Evolutionary conservation across 2,888 invertebrate species (phyloP), one percentile per base, ranked within the genome.

Genomic region (Germaria angustata): DNA sequence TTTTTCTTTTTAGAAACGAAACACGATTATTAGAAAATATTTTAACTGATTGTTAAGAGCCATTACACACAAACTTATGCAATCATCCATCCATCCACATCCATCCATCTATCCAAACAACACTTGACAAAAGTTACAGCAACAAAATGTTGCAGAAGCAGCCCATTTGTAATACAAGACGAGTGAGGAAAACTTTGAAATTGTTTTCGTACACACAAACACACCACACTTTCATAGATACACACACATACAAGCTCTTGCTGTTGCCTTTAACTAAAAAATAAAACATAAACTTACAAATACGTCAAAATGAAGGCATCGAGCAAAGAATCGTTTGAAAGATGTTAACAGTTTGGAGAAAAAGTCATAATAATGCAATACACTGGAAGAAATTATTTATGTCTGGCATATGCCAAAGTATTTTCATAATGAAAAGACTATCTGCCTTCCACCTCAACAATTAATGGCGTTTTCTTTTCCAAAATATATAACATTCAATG

Each of bases 1-100:
- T 49, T 36, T 24, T 39, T 41, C 32, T 41, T 22, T 57, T 66
- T 69, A 3, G 20, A 69, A 69, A 80, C 36, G 61, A 53, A 82
- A 75, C 75, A 82, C 79, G 82, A 76, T 79, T 82, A 82, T 82
- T 82, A 82, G 82, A 82, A 79, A 79, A 82, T 82, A 79, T 71
- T 79, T 79, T 79, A 82, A 82, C 79, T 82, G 82, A 79, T 82
- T 82, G 82, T 79, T 82, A 79, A 79, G 53, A 79, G 71, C 22
- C 32, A 61, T 41, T 9, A 63, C 68, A 80, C 20, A 65, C 69
- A 57, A 49, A 76, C 73, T 39, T 9, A 41, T 24, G 32, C 61
- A 69, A 51, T 36, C 61, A 65, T 13, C n/a, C 51, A 61, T 15
- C 57, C 65, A 75, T 6, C 46, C 65, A 68, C 61, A 68, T 17